Evolutionary conservation across 2,797 vertebrate species (phyloP).

Genomic region (Leucoraja ocellata): DNA sequence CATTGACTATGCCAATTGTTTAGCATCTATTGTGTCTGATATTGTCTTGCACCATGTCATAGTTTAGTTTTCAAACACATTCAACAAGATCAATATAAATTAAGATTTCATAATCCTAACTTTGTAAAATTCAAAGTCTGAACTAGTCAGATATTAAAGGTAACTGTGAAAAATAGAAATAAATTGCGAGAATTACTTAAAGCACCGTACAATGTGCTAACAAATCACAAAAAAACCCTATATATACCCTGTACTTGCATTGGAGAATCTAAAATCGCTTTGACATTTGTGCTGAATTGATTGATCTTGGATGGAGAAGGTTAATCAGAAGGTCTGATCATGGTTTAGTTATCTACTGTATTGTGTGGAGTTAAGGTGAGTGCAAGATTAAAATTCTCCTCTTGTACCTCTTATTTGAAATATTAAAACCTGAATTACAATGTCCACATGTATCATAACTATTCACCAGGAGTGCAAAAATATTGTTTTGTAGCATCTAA

Average conservation of each 20-base stretch:
- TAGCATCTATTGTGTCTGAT: neutral
- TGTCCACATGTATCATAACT: neutral
- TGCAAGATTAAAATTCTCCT: neutral
- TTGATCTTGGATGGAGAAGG: neutral
- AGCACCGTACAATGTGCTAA: neutral
- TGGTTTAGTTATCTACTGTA: neutral
- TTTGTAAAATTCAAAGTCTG: neutral
- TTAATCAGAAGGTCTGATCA: neutral
- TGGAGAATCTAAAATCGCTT: neutral
- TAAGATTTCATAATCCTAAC: neutral
- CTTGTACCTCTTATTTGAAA: neutral
- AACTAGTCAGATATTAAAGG: neutral
- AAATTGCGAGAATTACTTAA: neutral
- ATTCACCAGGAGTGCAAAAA: neutral
- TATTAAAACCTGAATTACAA: neutral
- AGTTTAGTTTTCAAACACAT: neutral
- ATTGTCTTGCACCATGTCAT: neutral
- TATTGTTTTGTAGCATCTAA: neutral
- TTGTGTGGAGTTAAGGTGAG: neutral
- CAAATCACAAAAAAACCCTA: neutral
- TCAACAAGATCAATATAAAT: neutral
- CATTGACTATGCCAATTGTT: neutral
- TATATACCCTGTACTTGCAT: neutral
- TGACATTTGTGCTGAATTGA: neutral
- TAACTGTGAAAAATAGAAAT: neutral